Percentiles rank a stretch among this genome's conserved stretches.
Conservation (phyloP, 1,140 invertebrate species). For the Belonocnema kinseyi region DNA sequence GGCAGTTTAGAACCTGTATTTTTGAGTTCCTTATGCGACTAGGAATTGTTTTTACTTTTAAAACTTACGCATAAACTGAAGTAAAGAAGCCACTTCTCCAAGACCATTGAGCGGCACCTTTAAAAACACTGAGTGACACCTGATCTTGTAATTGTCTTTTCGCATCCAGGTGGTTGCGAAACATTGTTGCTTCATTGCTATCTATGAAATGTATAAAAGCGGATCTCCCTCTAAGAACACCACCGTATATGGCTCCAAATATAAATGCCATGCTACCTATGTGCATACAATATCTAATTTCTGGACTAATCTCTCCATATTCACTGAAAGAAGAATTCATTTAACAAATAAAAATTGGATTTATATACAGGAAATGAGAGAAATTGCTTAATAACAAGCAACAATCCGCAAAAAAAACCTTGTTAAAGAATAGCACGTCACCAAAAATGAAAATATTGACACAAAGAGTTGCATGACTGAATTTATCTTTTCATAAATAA, state of each 20-base stretch:
- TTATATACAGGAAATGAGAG: neutral
- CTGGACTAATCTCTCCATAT: neutral
- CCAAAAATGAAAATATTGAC: too few species aligned
- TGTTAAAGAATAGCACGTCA: too few species aligned
- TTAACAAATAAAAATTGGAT: neutral
- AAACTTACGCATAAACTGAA: conserved; percentile 79
- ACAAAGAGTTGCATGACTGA: too few species aligned
- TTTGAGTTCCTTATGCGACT: conserved; percentile 16
- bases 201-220: conserved; percentile 83
- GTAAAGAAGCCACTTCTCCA: conserved; percentile 81
- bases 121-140: conserved; percentile 80
- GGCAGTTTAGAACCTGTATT: conserved; percentile 27
- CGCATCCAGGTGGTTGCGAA: conserved; percentile 80
- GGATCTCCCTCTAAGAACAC: conserved; percentile 76
- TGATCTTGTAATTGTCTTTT: conserved; percentile 82
- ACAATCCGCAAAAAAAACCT: too few species aligned
- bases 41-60: conserved; percentile 19
- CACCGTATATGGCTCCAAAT: conserved; percentile 80
- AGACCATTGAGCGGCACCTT: conserved; percentile 81
- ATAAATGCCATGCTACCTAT: conserved; percentile 71
- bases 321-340: neutral
- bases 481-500: too few species aligned
- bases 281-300: conserved; percentile 9
- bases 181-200: conserved; percentile 84
- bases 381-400: too few species aligned